These are phyloP conservation scores for Copsychus sechellarum DNA, from an alignment of 2,113 vertebrate species.

Conservation along the genomic window DNA sequence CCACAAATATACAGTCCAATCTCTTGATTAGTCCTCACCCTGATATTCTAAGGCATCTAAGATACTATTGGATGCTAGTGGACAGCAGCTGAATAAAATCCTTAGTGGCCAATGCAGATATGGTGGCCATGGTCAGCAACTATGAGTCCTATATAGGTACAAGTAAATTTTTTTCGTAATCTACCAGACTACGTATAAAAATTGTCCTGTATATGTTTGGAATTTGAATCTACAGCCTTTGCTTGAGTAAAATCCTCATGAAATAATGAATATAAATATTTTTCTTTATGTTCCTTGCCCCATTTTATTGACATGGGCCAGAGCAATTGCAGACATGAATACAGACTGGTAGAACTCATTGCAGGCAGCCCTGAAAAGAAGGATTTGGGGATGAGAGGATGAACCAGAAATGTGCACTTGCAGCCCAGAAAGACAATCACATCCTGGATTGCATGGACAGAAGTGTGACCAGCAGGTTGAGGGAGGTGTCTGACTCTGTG, in stretches of 20 bases:
- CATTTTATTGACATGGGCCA: neutral
- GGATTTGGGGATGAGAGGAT: neutral
- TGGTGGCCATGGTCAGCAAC: neutral
- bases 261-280: neutral
- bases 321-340: neutral
- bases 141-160: too few species aligned
- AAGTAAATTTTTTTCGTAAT: neutral
- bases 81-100: neutral
- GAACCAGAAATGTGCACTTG: neutral
- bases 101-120: neutral
- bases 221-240: neutral
- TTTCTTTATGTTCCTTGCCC: neutral
- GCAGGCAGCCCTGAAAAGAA: neutral
- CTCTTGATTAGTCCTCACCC: neutral
- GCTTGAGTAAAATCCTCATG: neutral
- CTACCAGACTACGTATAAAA: neutral
- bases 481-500: fast-evolving
- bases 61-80: neutral
- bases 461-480: neutral
- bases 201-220: neutral
- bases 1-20: neutral
- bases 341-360: neutral
- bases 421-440: neutral
- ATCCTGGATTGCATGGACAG: neutral
- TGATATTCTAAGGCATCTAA: neutral